These are phyloP conservation scores for Chiloscyllium punctatum DNA, from an alignment of 2,797 vertebrate genomes.

Conservation along the genomic window DNA sequence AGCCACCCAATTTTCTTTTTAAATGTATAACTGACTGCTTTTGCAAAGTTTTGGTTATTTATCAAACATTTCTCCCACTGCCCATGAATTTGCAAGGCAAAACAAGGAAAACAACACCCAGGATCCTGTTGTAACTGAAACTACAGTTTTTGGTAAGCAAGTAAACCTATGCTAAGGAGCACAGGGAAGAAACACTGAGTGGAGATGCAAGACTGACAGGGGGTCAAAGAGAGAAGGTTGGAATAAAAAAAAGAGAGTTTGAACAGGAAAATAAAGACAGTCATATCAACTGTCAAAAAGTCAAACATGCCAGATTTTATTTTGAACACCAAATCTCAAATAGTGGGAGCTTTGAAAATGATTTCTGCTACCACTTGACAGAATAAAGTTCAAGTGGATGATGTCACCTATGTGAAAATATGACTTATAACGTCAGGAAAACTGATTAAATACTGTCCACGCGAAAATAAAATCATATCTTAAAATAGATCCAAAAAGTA, in stretches of 20 bases:
- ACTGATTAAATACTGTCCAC: neutral
- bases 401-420: neutral
- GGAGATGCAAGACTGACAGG: conserved; percentile 17
- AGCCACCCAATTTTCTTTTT: neutral
- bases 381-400: conserved; percentile 14
- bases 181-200: conserved; percentile 30
- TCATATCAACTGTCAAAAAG: neutral
- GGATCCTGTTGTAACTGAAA: neutral
- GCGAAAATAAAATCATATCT: conserved; percentile 4
- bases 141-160: neutral
- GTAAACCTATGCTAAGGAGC: conserved; percentile 34
- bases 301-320: conserved; percentile 7
- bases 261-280: conserved; percentile 11
- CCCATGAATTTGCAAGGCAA: neutral
- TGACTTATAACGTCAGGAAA: neutral
- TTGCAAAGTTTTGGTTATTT: neutral
- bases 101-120: neutral
- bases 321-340: neutral
- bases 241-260: conserved; percentile 9
- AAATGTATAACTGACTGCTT: neutral
- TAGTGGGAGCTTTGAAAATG: neutral
- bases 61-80: neutral
- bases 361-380: neutral
- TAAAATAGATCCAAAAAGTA: conserved; percentile 25
- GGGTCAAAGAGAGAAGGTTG: neutral